A percentile compares a stretch with the other conserved stretches of the same genome.
phyloP scores from a whole-genome alignment of 2,888 invertebrate species.

The Tenthredo scrophulariae region DNA sequence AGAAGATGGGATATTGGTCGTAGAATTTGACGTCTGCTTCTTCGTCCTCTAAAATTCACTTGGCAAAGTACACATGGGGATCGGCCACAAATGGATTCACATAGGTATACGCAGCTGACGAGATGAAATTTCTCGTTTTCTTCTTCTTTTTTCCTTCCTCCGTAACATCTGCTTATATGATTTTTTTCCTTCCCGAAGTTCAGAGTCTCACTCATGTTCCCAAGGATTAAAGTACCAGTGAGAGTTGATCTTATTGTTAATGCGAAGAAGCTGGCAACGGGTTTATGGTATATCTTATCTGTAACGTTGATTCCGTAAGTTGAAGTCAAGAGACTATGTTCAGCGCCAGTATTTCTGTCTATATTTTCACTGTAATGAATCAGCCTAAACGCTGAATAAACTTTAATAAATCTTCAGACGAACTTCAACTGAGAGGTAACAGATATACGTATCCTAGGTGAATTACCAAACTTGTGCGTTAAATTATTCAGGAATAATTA shows the following conservation, averaged over 20 bases:
- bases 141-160: not conserved
- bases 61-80: conserved; percentile 24
- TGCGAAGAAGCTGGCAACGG: not conserved
- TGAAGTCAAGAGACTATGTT: not conserved
- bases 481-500: conserved; percentile 40
- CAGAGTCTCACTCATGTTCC: not conserved
- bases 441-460: conserved; percentile 8
- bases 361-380: not conserved
- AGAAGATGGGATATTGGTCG: conserved; percentile 29
- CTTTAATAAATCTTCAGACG: not conserved
- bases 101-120: not conserved
- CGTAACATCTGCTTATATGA: not conserved
- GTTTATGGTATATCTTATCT: not conserved
- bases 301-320: not conserved
- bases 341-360: not conserved
- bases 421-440: conserved; percentile 1
- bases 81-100: conserved; percentile 10
- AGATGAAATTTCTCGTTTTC: not conserved
- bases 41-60: conserved; percentile 16
- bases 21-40: conserved; percentile 32
- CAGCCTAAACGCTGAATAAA: not conserved
- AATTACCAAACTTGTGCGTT: conserved; percentile 10
- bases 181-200: not conserved
- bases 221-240: not conserved
- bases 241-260: not conserved